Evolutionary conservation across 2,888 invertebrate species (phyloP).

Genomic region (Cerastoderma edule): DNA sequence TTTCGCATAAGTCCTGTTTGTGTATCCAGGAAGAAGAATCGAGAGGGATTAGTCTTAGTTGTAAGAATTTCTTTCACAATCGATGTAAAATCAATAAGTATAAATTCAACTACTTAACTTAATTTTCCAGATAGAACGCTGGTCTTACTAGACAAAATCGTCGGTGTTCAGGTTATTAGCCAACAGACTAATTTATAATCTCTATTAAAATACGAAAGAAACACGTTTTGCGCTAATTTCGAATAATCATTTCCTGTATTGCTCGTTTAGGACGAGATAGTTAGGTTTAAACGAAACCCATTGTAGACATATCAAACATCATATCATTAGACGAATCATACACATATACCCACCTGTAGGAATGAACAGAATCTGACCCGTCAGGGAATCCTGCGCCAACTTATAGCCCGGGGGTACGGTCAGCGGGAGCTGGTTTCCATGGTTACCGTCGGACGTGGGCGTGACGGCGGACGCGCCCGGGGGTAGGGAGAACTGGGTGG

Average conservation of each 20-base stretch:
- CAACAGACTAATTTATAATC: too few species aligned
- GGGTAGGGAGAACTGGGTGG: slow-evolving; percentile 66
- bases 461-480: slow-evolving; percentile 41
- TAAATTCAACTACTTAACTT: too few species aligned
- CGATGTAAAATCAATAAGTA: too few species aligned
- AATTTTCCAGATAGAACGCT: too few species aligned
- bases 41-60: too few species aligned
- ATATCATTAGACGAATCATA: not conserved
- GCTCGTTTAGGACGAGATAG: not conserved
- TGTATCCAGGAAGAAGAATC: too few species aligned
- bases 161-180: too few species aligned
- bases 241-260: not conserved
- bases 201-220: too few species aligned
- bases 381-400: slow-evolving; percentile 92
- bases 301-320: not conserved
- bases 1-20: too few species aligned
- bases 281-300: not conserved
- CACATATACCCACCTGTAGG: slow-evolving; percentile 59
- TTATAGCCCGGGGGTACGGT: slow-evolving; percentile 92
- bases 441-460: slow-evolving; percentile 46
- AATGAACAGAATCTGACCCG: slow-evolving; percentile 90
- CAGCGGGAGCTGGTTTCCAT: slow-evolving; percentile 61
- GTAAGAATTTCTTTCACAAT: too few species aligned
- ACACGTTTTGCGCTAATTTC: not conserved
- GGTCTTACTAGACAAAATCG: too few species aligned